Evolutionary conservation across 2,797 vertebrate genomes (phyloP), one percentile per base, ranked within the genome.

Genomic region (Sebastes nivosus): DNA sequence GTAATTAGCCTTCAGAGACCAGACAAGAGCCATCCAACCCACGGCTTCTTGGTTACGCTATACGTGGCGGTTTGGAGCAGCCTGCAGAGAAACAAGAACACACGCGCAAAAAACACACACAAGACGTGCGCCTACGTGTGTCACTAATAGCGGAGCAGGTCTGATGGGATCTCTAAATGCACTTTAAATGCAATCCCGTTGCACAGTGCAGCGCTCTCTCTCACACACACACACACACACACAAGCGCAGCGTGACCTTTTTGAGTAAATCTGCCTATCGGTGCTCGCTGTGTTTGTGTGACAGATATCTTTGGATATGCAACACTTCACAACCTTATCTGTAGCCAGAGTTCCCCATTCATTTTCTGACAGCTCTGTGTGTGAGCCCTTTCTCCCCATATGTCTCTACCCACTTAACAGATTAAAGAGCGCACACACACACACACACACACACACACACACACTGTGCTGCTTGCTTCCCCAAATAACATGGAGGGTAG

Each of bases 371-470:
- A 89, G 87, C 86, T 77, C 30, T 16, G 76, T 80, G 80, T 72
- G 52, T 1, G 74, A 73, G 84, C 69, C 81, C 87, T 80, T 58
- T 81, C 82, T 66, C 79, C 32, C 71, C 80, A 77, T 83, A 89
- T 88, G 88, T 87, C 81, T 88, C 81, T 80, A 70, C 85, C 71
- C 87, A 93, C 90, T 94, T 92, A 92, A 87, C 86, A 92, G 91
- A 92, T 90, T 90, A 90, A 88, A 88, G 24, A 9, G 65, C 69
- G 71, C 83, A 83, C 52, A 82, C 27, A 61, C 65, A 67, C 72
- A 10, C 55, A 67, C 25, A 52, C 60, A 32, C 32, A 46, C 68
- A 60, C 58, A 32, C 25, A 25, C 46, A 8, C 70, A n/a, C 46
- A 11, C 70, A 32, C 71, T 77, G 75, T 64, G 80, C 36, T 27